Percentiles rank a stretch among this genome's conserved stretches.
Evolutionary conservation across 1,140 invertebrate genomes (phyloP).

Genomic region (Aphelinus atriplicis): DNA sequence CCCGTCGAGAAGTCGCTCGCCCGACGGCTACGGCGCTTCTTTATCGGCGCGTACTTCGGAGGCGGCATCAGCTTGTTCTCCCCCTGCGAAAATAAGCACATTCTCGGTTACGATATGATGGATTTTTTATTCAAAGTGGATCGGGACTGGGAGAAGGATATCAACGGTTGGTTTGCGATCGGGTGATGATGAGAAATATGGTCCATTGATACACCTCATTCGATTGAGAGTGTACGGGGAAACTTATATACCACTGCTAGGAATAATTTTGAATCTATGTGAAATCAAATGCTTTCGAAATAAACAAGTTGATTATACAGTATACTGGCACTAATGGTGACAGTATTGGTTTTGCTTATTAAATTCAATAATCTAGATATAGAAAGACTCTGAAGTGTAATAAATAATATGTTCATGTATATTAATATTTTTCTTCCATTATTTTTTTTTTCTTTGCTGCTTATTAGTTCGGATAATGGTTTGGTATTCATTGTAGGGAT

Average conservation of each 20-base stretch:
- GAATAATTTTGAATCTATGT: no score
- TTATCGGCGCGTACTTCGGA: conserved; percentile 72
- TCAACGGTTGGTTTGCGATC: no score
- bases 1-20: conserved; percentile 65
- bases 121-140: no score
- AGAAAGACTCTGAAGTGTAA: conserved; percentile 20
- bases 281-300: no score
- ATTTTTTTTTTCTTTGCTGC: not conserved
- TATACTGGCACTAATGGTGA: no score
- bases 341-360: not conserved
- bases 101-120: not conserved
- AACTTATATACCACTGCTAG: no score
- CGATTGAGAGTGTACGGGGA: not conserved
- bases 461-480: conserved; percentile 34
- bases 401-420: conserved; percentile 4
- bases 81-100: conserved; percentile 51
- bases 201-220: no score
- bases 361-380: conserved; percentile 15
- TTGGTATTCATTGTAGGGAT: no score
- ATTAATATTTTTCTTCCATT: conserved; percentile 3
- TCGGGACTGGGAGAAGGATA: no score
- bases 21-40: conserved; percentile 72
- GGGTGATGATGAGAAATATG: no score
- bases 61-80: conserved; percentile 73
- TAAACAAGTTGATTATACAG: no score